phyloP scores from a whole-genome alignment of 92 coral and sea anemone species.

The Anthopleura xanthogrammica region DNA sequence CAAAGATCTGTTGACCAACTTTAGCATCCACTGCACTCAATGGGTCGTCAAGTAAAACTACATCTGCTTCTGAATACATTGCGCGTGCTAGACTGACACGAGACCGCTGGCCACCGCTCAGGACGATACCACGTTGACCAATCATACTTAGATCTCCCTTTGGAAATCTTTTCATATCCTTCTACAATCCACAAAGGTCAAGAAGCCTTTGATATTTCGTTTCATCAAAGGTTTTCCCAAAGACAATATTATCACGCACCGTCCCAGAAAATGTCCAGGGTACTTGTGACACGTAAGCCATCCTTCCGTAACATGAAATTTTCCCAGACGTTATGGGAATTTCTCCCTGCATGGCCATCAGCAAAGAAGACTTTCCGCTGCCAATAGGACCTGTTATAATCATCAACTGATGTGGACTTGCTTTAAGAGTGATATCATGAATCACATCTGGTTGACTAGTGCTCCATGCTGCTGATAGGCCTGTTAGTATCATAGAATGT shows the following conservation, averaged over 20 bases:
- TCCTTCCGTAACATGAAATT: background rate
- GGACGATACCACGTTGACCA: conserved; percentile 20
- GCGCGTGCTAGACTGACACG: conserved; percentile 33
- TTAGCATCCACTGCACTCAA: conserved; percentile 29
- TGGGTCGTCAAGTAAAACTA: conserved; percentile 24
- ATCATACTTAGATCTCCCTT: conserved; percentile 22
- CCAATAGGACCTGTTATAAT: conserved; percentile 24
- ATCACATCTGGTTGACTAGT: background rate
- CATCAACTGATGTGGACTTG: background rate
- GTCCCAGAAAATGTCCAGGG: conserved; percentile 30
- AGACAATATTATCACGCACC: conserved; percentile 23
- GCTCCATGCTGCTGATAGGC: background rate
- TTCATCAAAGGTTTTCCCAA: conserved; percentile 8
- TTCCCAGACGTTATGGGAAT: conserved; percentile 1
- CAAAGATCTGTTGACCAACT: conserved; percentile 27
- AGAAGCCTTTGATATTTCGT: conserved; percentile 7
- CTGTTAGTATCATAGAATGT: background rate
- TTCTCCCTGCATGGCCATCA: conserved; percentile 23
- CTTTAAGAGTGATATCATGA: background rate
- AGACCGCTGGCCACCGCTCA: conserved; percentile 34
- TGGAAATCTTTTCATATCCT: conserved; percentile 9
- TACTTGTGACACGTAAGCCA: conserved; percentile 26
- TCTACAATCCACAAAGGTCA: conserved; percentile 8
- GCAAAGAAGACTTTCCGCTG: conserved; percentile 20
- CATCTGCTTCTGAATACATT: conserved; percentile 21